A percentile compares a stretch with the other conserved stretches of the same genome.
These are phyloP conservation scores for Rousettus madagascariensis DNA, from an alignment of 2,797 vertebrate species.

Conservation along the genomic window DNA sequence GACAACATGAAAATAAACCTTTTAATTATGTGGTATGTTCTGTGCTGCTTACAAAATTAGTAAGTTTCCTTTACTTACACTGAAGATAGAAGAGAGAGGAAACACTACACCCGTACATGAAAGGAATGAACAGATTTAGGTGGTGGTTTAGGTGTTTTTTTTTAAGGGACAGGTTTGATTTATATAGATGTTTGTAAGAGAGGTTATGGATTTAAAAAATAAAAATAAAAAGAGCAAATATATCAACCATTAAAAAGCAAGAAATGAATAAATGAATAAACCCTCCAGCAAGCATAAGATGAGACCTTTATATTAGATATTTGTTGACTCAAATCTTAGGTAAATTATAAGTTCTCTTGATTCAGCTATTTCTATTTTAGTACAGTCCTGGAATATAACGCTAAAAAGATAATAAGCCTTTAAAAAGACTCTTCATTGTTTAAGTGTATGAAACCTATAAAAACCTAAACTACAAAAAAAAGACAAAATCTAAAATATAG, in stretches of 20 bases:
- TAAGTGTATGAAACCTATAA: not conserved
- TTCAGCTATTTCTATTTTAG: slow-evolving; percentile 53
- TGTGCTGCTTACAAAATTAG: not conserved
- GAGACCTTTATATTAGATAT: not conserved
- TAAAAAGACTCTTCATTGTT: not conserved
- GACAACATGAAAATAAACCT: not conserved
- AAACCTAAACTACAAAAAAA: not conserved
- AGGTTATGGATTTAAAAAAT: not conserved
- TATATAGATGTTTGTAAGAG: not conserved
- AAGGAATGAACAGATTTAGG: not conserved
- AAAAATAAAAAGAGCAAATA: not conserved
- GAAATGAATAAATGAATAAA: not conserved
- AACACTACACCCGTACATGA: not conserved
- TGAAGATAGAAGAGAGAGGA: not conserved
- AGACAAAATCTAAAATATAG: not conserved
- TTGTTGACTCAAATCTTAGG: not conserved
- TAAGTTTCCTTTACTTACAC: not conserved
- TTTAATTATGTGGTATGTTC: not conserved
- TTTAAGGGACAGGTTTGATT: not conserved
- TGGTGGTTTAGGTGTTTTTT: not conserved
- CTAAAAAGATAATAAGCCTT: not conserved
- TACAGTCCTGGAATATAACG: not conserved
- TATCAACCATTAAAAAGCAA: not conserved
- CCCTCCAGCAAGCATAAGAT: not conserved
- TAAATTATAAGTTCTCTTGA: slow-evolving; percentile 34